Conservation (phyloP, 2,888 invertebrate genomes). For the Zygothrica quintamaculata region DNA sequence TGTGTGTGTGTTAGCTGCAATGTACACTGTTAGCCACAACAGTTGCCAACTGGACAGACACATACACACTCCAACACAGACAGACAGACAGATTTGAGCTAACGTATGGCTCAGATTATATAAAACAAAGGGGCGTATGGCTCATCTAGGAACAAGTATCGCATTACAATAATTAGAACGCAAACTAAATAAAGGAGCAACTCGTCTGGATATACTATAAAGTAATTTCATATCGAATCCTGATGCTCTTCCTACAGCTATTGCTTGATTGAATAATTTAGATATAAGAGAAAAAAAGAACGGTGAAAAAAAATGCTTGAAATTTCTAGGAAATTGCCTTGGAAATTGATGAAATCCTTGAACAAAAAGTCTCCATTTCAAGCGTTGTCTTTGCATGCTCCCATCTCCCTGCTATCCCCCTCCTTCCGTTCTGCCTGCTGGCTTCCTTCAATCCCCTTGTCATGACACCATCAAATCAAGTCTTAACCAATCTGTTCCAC, state of each 20-base stretch:
- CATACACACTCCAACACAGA: not conserved
- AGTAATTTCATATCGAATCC: too few species aligned
- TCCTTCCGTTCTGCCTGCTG: not conserved
- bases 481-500: conserved; percentile 66
- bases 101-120: too few species aligned
- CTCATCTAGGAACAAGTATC: not conserved
- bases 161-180: not conserved
- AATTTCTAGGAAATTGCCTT: conserved; percentile 14
- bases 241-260: too few species aligned
- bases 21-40: conserved; percentile 33
- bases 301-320: not conserved
- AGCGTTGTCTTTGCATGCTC: not conserved
- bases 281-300: too few species aligned
- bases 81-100: not conserved
- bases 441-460: conserved; percentile 11
- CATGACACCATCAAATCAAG: conserved; percentile 47
- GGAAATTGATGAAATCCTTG: conserved; percentile 22
- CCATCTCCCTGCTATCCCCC: not conserved
- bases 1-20: not conserved
- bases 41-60: conserved; percentile 38
- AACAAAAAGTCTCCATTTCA: conserved; percentile 12
- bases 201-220: too few species aligned
- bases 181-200: too few species aligned
- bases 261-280: conserved; percentile 24
- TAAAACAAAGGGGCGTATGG: too few species aligned